Percentiles rank a stretch among this genome's conserved stretches.
Conservation (phyloP, 2,888 invertebrate genomes). For the Stenoptilia bipunctidactyla region DNA sequence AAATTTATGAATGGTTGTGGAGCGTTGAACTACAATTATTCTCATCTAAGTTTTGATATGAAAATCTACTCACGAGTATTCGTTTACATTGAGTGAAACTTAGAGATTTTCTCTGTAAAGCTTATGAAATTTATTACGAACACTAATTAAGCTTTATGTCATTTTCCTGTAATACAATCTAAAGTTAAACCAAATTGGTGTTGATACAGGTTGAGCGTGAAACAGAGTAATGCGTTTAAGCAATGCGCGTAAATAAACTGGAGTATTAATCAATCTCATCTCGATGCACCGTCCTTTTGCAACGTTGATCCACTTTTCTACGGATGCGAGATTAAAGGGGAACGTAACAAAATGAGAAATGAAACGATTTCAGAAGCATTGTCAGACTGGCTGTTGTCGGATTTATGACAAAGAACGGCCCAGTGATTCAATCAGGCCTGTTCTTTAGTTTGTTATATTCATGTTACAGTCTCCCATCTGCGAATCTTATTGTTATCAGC, state of each 20-base stretch:
- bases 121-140: too few relatives aligned
- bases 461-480: constrained; percentile 49
- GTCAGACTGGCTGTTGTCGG: constrained; percentile 66
- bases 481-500: constrained; percentile 53
- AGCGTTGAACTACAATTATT: neutral
- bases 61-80: too few relatives aligned
- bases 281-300: constrained; percentile 65
- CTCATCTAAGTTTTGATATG: too few relatives aligned
- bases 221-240: too few relatives aligned
- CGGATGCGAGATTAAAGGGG: constrained; percentile 70
- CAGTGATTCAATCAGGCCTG: constrained; percentile 68
- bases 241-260: constrained; percentile 22
- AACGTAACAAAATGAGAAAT: constrained; percentile 71
- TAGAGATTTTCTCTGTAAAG: too few relatives aligned
- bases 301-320: constrained; percentile 67
- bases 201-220: too few relatives aligned
- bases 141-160: too few relatives aligned
- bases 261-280: constrained; percentile 65
- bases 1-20: neutral
- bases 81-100: too few relatives aligned
- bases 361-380: constrained; percentile 69
- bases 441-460: constrained; percentile 70
- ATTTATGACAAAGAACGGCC: constrained; percentile 69
- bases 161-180: too few relatives aligned
- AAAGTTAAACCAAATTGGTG: too few relatives aligned